Base-by-base conservation (phyloP, 2,888 invertebrate species). In the Netelia virgata region DNA sequence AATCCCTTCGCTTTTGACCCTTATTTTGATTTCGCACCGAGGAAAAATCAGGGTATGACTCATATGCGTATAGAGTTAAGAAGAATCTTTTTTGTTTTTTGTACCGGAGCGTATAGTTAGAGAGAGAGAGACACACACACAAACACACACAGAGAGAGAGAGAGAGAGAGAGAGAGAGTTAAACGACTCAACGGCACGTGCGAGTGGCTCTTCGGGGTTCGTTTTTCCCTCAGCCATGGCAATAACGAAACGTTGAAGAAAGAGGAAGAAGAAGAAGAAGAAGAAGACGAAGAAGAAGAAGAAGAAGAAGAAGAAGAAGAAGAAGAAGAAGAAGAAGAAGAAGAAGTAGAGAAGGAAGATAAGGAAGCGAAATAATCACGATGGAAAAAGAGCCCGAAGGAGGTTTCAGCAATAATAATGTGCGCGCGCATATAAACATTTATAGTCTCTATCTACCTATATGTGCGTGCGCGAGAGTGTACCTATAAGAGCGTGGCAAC, bases 1-100 rank as follows among this genome's bases (percentile, higher is more conserved):
- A 28, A 28, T 28, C 57, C 47, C 70, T 50, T 59, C 68, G 64
- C 47, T 47, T 43, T 41, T 36, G 36, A 57, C 74, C 57, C 80
- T 41, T 50, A 10, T 36, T 47, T 41, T 43, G 14, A 11, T 16
- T 23, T 66, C 66, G 43, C 16, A 41, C n/a, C 11, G 43, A 5
- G 41, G 11, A 16, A 47, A 28, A 66, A 20, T 66, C 66, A 47
- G 43, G 66, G 16, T 28, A 28, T 28, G 28, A 5, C 28, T 28
- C 28, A 28, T 28, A 28, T 28, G 28, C 6, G 28, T 28, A 28
- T 28, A 28, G 28, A 28, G 3, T 5, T 3, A 28, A 28, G 6
- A 28, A 28, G 3, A 28, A 28, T 28, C 28, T 28, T 28, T 28
- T 28, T 28, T n/a, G 23, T 3, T 28, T 28, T 28, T 28, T 28